Evolutionary conservation across 2,888 invertebrate species (phyloP).

Genomic region (Sceliomorpha sp.): DNA sequence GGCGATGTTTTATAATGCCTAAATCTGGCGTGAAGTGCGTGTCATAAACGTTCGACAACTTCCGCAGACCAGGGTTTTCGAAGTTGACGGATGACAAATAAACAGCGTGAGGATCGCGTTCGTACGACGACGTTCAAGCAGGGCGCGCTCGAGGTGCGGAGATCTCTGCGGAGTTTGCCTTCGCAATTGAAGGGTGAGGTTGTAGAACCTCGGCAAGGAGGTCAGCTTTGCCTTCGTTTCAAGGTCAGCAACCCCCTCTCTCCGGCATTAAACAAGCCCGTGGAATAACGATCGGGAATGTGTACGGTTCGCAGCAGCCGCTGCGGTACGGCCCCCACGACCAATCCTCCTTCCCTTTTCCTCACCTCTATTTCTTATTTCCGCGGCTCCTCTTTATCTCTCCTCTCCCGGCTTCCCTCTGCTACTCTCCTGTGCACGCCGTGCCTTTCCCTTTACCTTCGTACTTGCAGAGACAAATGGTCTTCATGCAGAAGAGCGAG

Average conservation of each 20-base stretch:
- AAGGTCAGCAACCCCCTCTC: slow-evolving; percentile 50
- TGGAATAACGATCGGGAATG: slow-evolving; percentile 51
- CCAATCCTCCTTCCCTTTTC: slow-evolving; percentile 41
- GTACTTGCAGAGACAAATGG: not conserved
- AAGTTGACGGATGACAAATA: too few relatives aligned
- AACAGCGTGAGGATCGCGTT: too few relatives aligned
- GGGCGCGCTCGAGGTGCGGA: slow-evolving; percentile 2
- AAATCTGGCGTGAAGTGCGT: too few relatives aligned
- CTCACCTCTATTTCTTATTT: slow-evolving; percentile 40
- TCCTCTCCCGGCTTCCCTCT: slow-evolving; percentile 22
- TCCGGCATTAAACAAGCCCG: slow-evolving; percentile 38
- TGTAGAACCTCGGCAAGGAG: slow-evolving; percentile 49
- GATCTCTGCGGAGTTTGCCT: slow-evolving; percentile 29
- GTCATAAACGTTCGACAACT: too few relatives aligned
- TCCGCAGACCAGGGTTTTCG: too few relatives aligned
- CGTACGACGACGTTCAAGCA: too few relatives aligned
- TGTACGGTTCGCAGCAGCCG: slow-evolving; percentile 35
- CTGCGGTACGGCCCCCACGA: slow-evolving; percentile 46
- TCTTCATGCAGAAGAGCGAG: too few relatives aligned
- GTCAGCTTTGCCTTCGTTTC: slow-evolving; percentile 42
- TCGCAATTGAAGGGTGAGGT: slow-evolving; percentile 46
- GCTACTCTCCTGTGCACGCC: slow-evolving; percentile 15
- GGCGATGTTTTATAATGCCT: too few relatives aligned
- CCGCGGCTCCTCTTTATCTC: slow-evolving; percentile 7
- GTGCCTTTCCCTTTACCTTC: not conserved